A percentile compares a stretch with the other conserved stretches of the same genome.
These are phyloP conservation scores for Sylvilagus bachmani DNA, from an alignment of 2,113 vertebrate species.

Conservation along the genomic window DNA sequence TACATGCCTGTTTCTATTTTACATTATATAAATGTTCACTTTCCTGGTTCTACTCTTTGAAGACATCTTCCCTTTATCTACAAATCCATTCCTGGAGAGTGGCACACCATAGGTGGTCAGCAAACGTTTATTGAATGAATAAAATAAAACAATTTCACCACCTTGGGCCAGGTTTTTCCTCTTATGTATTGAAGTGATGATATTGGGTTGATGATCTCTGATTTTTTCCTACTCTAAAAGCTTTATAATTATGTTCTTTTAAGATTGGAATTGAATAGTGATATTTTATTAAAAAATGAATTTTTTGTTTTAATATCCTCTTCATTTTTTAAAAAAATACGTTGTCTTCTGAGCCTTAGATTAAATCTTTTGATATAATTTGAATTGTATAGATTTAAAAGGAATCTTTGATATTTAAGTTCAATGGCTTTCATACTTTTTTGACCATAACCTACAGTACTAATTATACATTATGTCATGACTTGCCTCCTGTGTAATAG, in stretches of 20 bases:
- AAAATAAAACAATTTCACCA: conserved; percentile 30
- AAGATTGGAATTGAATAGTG: conserved; percentile 47
- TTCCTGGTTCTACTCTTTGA: not conserved
- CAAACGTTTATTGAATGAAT: conserved; percentile 53
- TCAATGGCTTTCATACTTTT: conserved; percentile 48
- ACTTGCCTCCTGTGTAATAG: not conserved
- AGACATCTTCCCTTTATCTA: conserved; percentile 16
- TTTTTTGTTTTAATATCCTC: conserved; percentile 49
- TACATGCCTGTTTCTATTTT: conserved; percentile 18
- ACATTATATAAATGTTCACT: conserved; percentile 9
- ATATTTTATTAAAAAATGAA: conserved; percentile 58
- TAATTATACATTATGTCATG: conserved; percentile 31
- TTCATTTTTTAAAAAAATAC: not conserved
- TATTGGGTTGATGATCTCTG: conserved; percentile 44
- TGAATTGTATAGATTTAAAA: conserved; percentile 57
- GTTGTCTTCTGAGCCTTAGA: conserved; percentile 38
- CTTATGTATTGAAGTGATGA: conserved; percentile 45
- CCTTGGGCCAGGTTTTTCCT: not conserved
- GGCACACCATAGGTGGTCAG: not conserved
- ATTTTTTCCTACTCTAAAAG: conserved; percentile 39
- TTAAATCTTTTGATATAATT: conserved; percentile 47
- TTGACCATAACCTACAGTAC: not conserved
- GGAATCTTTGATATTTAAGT: conserved; percentile 36
- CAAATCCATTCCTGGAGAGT: not conserved
- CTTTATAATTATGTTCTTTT: conserved; percentile 49